phyloP scores from a whole-genome alignment of 2,888 invertebrate genomes.

The Muschampia staudingeri region DNA sequence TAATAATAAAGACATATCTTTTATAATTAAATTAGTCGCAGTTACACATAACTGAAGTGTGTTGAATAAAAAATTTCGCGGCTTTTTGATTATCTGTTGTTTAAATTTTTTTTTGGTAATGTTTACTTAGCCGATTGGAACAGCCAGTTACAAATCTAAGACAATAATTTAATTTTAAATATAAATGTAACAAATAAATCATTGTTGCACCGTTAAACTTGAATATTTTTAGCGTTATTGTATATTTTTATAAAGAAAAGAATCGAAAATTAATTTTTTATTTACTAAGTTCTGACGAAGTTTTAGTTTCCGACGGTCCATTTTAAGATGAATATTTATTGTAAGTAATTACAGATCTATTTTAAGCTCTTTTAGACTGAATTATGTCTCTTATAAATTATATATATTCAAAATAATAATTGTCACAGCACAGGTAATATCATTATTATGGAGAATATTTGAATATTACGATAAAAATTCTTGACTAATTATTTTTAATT shows the following conservation, averaged over 20 bases:
- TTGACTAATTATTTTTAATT: not conserved
- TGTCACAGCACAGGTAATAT: conserved; percentile 21
- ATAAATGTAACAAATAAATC: conserved; percentile 77
- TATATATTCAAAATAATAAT: conserved; percentile 21
- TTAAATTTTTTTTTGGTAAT: conserved; percentile 1
- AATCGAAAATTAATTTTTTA: conserved; percentile 78
- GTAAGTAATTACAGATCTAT: conserved; percentile 58
- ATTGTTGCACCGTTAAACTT: conserved; percentile 85
- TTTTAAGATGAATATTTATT: conserved; percentile 74
- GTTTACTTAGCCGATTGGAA: not conserved
- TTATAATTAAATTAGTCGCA: not conserved
- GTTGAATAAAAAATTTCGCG: no score
- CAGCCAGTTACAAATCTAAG: conserved; percentile 39
- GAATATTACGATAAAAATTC: not conserved
- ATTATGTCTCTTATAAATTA: conserved; percentile 54
- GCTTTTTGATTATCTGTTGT: not conserved
- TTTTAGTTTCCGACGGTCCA: conserved; percentile 74
- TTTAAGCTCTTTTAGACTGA: conserved; percentile 62
- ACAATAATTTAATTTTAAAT: conserved; percentile 73
- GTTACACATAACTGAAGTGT: no score
- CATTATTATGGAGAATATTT: conserved; percentile 37
- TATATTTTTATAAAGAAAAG: conserved; percentile 85
- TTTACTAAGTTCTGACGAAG: conserved; percentile 73
- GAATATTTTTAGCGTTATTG: conserved; percentile 87
- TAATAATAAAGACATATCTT: conserved; percentile 40